phyloP scores from a whole-genome alignment of 1,140 invertebrate species.

The Muscidifurax raptorellus region DNA sequence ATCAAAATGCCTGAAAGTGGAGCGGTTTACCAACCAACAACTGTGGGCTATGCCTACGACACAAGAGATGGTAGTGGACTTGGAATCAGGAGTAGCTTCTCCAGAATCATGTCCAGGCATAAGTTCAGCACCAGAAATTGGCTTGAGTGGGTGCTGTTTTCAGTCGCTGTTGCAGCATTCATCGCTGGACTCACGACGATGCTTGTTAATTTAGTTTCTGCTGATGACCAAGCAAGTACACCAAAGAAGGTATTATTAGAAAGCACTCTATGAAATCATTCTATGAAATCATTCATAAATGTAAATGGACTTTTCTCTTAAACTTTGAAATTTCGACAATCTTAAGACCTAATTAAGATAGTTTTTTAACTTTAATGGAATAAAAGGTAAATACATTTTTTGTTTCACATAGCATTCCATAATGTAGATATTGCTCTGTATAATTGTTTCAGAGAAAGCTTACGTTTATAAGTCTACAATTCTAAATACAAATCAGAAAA shows the following conservation, averaged over 20 bases:
- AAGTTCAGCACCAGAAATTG: constrained; percentile 72
- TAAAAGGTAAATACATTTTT: constrained; percentile 3
- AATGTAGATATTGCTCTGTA: neutral
- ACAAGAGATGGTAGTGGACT: constrained; percentile 64
- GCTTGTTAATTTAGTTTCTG: constrained; percentile 66
- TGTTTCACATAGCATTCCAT: neutral
- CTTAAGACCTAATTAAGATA: neutral
- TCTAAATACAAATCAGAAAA: neutral
- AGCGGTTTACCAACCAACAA: constrained; percentile 74
- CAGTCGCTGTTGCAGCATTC: constrained; percentile 68
- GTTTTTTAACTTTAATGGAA: neutral
- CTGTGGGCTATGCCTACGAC: constrained; percentile 72
- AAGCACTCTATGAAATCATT: constrained; percentile 13
- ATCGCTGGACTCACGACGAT: constrained; percentile 69
- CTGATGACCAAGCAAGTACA: constrained; percentile 51
- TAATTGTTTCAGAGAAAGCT: neutral
- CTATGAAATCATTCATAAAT: constrained; percentile 16
- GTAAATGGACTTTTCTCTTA: neutral
- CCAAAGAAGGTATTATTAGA: constrained; percentile 52
- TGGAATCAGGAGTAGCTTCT: constrained; percentile 67
- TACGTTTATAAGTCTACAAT: neutral
- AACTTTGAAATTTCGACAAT: neutral
- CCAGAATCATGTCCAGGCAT: constrained; percentile 71
- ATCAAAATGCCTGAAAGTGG: constrained; percentile 69
- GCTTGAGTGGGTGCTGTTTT: constrained; percentile 71